Evolutionary conservation across 2,113 vertebrate species (phyloP).

Genomic region (Gallinago paraguaiae): DNA sequence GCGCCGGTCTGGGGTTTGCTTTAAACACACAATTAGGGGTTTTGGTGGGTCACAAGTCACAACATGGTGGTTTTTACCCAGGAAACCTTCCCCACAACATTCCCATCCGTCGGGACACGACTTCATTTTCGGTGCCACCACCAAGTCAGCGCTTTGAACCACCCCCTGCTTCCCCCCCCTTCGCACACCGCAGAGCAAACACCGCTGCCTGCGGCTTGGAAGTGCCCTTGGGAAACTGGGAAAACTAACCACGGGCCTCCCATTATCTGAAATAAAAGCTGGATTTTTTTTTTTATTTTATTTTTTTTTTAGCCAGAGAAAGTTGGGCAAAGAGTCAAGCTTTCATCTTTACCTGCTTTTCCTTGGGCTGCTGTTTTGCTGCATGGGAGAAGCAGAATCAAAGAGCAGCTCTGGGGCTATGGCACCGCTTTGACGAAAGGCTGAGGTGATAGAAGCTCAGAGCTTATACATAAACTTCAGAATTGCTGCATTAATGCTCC

Average conservation of each 20-base stretch:
- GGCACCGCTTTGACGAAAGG: neutral
- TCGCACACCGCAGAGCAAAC: neutral
- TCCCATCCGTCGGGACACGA: neutral
- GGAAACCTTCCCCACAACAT: neutral
- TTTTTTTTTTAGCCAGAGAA: neutral
- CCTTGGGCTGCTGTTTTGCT: neutral
- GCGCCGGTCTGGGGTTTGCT: neutral
- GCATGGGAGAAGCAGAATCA: neutral
- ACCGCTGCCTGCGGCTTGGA: neutral
- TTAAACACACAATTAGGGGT: neutral
- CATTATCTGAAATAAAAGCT: neutral
- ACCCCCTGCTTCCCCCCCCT: neutral
- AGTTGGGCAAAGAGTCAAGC: neutral
- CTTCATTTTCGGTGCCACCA: neutral
- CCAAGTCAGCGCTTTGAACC: neutral
- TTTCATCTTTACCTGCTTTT: slow-evolving; percentile 2
- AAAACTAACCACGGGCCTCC: neutral
- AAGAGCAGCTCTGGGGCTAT: neutral
- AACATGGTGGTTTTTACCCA: neutral
- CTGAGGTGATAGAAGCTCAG: neutral
- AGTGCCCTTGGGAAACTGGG: neutral
- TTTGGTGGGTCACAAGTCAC: neutral
- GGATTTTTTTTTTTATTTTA: neutral
- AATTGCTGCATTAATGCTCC: neutral
- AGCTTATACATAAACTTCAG: neutral